Evolutionary conservation across 2,113 vertebrate genomes (phyloP).

Genomic region (Vanacampus margaritifer): DNA sequence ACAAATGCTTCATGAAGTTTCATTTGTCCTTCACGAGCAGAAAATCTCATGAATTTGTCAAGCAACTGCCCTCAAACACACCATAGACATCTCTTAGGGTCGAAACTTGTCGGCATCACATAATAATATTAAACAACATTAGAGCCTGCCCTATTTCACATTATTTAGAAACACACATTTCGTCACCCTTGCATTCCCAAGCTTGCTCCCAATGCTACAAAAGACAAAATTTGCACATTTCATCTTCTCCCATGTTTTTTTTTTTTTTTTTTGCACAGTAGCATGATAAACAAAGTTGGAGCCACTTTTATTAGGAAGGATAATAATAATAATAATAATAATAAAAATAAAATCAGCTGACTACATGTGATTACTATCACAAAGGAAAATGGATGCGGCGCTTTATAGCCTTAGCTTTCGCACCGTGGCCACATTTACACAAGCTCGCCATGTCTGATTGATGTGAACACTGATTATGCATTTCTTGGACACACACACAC

Average conservation of each 20-base stretch:
- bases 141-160: too few relatives aligned
- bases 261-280: neutral
- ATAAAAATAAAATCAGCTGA: slow-evolving; percentile 24
- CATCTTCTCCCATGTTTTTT: neutral
- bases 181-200: neutral
- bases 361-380: slow-evolving; percentile 42
- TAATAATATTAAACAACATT: neutral
- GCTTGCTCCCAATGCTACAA: neutral
- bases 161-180: neutral
- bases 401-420: slow-evolving; percentile 61
- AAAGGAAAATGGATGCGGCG: slow-evolving; percentile 53
- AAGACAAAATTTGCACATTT: neutral
- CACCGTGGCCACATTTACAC: slow-evolving; percentile 31
- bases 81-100: too few relatives aligned
- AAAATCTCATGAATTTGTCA: neutral
- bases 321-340: neutral
- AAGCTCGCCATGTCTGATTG: slow-evolving; percentile 25
- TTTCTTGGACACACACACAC: slow-evolving; percentile 35
- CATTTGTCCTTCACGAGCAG: too few relatives aligned
- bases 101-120: too few relatives aligned
- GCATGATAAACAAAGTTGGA: slow-evolving; percentile 14
- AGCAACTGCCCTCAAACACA: neutral
- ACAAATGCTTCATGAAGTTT: too few relatives aligned
- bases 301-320: slow-evolving; percentile 24
- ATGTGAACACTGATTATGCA: slow-evolving; percentile 56